Conservation (phyloP, 2,888 invertebrate genomes). For the Macaria liturata region DNA sequence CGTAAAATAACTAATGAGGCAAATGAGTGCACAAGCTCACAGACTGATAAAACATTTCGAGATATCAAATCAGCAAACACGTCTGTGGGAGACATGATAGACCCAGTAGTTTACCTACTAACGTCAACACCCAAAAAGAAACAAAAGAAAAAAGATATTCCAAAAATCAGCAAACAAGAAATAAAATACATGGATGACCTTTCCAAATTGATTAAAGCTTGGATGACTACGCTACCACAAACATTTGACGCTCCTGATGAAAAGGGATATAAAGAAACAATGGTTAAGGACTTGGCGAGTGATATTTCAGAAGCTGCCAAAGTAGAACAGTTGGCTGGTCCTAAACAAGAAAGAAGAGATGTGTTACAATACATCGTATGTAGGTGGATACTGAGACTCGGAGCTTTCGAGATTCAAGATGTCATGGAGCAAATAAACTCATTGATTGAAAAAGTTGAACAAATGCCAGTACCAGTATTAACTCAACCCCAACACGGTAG, state of each 20-base stretch:
- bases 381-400: constrained; percentile 51
- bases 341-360: constrained; percentile 38
- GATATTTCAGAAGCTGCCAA: constrained; percentile 51
- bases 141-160: constrained; percentile 28
- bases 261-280: constrained; percentile 45
- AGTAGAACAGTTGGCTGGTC: constrained; percentile 41
- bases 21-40: neutral
- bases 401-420: constrained; percentile 43
- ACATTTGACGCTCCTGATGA: constrained; percentile 40
- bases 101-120: constrained; percentile 24
- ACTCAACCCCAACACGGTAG: constrained; percentile 48
- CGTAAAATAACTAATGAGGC: constrained; percentile 11
- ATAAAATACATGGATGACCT: constrained; percentile 41
- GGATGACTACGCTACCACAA: constrained; percentile 51
- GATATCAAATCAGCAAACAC: constrained; percentile 41
- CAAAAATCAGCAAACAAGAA: constrained; percentile 47
- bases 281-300: constrained; percentile 51
- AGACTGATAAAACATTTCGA: constrained; percentile 17
- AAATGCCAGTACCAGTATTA: constrained; percentile 42
- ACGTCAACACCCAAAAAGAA: constrained; percentile 50
- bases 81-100: constrained; percentile 31
- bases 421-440: constrained; percentile 41
- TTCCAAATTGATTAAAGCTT: constrained; percentile 39
- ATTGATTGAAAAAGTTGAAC: constrained; percentile 38
- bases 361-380: constrained; percentile 43